Percentiles rank a stretch among this genome's conserved stretches.
Conservation (phyloP, 2,797 vertebrate genomes). For the Sebastes minor region DNA sequence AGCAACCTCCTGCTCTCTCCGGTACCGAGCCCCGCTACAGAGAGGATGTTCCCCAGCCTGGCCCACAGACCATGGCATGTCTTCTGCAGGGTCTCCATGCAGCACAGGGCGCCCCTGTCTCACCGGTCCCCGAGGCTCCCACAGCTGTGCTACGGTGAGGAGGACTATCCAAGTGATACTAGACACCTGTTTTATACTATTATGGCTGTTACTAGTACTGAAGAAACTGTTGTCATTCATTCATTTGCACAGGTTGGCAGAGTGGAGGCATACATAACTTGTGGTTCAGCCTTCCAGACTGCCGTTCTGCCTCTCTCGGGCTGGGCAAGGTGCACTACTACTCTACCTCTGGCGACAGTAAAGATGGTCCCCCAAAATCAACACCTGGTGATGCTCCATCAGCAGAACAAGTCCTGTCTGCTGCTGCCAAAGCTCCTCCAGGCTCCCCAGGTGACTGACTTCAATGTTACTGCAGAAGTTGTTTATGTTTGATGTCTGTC, state of each 20-base stretch:
- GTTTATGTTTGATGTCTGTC: background rate
- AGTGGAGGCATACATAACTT: constrained; percentile 75
- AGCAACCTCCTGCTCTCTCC: constrained; percentile 54
- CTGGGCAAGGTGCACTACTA: constrained; percentile 87
- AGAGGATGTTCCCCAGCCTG: constrained; percentile 84
- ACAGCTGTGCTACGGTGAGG: constrained; percentile 70
- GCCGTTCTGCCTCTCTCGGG: constrained; percentile 75
- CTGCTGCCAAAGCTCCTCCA: constrained; percentile 26
- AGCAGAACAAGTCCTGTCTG: constrained; percentile 48
- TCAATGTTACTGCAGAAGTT: background rate
- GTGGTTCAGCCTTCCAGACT: constrained; percentile 78
- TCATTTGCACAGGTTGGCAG: constrained; percentile 84
- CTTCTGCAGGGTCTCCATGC: constrained; percentile 81
- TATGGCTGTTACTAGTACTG: too few species aligned
- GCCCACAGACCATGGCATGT: constrained; percentile 83
- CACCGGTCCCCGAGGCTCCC: constrained; percentile 62
- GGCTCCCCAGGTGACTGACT: constrained; percentile 56
- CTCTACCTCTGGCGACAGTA: constrained; percentile 84
- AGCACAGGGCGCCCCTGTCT: constrained; percentile 68
- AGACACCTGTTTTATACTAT: too few species aligned
- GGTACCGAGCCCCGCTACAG: constrained; percentile 41
- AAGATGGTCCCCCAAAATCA: constrained; percentile 77
- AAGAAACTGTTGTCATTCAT: background rate
- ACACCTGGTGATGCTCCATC: constrained; percentile 43
- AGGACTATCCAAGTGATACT: constrained; percentile 25